Percentiles rank a stretch among this genome's conserved stretches.
Conservation (phyloP, 2,113 vertebrate genomes). For the Spilogale gracilis region DNA sequence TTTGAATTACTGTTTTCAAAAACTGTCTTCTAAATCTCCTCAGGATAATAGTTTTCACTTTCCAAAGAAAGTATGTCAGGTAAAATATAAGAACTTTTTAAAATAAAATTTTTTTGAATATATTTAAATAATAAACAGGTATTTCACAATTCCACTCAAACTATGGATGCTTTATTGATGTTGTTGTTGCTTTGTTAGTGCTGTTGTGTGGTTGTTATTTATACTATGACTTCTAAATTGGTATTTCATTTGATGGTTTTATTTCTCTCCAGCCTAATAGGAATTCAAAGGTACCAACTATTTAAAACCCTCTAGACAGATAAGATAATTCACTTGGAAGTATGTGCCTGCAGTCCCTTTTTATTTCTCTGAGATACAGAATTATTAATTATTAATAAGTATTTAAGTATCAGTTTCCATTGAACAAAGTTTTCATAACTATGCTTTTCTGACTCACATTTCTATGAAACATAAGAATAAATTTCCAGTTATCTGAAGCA, state of each 20-base stretch:
- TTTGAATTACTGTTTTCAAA: not conserved
- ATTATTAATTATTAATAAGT: constrained; percentile 66
- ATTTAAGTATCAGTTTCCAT: constrained; percentile 55
- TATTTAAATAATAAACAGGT: not conserved
- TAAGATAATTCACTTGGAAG: constrained; percentile 39
- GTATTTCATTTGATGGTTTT: constrained; percentile 3
- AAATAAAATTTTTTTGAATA: not conserved
- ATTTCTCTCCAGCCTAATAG: constrained; percentile 21
- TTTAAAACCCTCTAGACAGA: not conserved
- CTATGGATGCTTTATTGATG: not conserved
- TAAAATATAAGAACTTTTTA: not conserved
- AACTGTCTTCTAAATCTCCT: not conserved
- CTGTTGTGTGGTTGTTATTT: not conserved
- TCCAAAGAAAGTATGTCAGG: not conserved
- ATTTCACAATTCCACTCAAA: not conserved
- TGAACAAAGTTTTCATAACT: constrained; percentile 26
- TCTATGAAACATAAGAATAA: not conserved
- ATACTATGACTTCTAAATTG: not conserved
- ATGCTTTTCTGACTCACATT: not conserved
- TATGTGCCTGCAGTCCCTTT: not conserved
- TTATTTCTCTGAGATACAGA: constrained; percentile 36
- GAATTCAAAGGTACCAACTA: constrained; percentile 3
- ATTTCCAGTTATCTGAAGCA: constrained; percentile 23
- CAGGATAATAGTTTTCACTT: not conserved
- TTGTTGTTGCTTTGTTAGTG: not conserved